Evolutionary conservation across 2,888 invertebrate genomes (phyloP).

Genomic region (Drosophila prolongata): DNA sequence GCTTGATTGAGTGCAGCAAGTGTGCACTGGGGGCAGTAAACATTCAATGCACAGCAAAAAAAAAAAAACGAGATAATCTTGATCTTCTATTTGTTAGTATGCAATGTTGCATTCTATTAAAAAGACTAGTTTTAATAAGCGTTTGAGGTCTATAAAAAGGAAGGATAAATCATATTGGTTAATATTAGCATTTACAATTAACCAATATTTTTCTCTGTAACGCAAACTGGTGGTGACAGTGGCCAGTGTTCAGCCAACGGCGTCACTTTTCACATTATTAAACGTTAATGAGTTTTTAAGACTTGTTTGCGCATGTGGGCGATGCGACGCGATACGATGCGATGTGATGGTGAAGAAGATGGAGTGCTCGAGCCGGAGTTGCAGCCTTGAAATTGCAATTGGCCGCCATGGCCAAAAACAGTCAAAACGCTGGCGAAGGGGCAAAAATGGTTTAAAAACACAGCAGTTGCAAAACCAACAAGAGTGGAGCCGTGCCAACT

Average conservation of each 20-base stretch:
- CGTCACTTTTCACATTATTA: conserved; percentile 41
- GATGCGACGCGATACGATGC: conserved; percentile 18
- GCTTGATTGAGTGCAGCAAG: conserved; percentile 61
- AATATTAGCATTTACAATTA: no score
- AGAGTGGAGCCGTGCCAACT: conserved; percentile 46
- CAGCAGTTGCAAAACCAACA: conserved; percentile 54
- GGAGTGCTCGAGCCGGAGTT: conserved; percentile 13
- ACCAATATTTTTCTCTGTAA: background rate
- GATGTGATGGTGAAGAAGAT: conserved; percentile 21
- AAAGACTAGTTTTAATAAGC: no score
- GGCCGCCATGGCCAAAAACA: conserved; percentile 36
- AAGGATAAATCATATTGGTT: no score
- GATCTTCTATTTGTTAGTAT: no score
- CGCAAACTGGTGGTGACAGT: conserved; percentile 3
- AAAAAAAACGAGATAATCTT: background rate
- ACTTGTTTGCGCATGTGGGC: conserved; percentile 50
- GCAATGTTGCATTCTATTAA: no score
- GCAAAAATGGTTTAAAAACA: conserved; percentile 9
- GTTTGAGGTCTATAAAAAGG: no score
- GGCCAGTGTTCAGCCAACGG: conserved; percentile 16
- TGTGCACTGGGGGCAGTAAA: conserved; percentile 26
- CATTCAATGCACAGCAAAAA: conserved; percentile 9
- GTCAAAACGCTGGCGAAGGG: background rate
- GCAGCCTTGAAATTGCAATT: conserved; percentile 53
- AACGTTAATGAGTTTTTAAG: conserved; percentile 74